Base-by-base conservation (phyloP, 2,797 vertebrate genomes). In the Euphonia xanthogaster region DNA sequence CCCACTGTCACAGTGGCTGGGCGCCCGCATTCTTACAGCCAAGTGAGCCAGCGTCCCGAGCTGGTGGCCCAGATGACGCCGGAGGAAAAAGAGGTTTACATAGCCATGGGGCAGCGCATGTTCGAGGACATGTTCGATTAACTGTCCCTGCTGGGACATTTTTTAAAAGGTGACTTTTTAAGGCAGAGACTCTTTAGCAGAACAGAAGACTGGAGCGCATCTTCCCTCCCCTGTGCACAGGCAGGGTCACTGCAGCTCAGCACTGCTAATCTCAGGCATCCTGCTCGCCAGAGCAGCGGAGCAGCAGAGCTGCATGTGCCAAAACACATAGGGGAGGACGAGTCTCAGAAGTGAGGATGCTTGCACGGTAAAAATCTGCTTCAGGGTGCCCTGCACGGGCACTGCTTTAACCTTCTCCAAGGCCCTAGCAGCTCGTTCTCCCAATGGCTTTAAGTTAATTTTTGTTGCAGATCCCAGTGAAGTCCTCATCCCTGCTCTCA, bases 51-150 rank as follows among this genome's bases (percentile, higher is more conserved):
- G 96, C 98, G 98, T 57, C 99, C 99, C 0, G 99, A 99, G 98
- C 98, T 99, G 77, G 99, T 99, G 96, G 98, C 99, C 47, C 98
- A 99, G 96, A 99, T 99, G 99, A 99, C 98, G 0, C 96, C 98
- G 0, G 99, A 99, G 93, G 99, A 99, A 94, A 99, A 99, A 74
- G 99, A 99, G 85, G 98, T 98, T 4, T 99, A 99, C 96, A 99
- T 99, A 66, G 98, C 99, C 94, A 99, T 99, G 99, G 99, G 99
- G 33, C 99, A 98, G 8, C 99, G 98, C 94, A 98, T 99, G 96
- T 99, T 99, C 94, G 98, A 99, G 95, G 99, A 99, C 96, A 99
- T 99, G 98, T 99, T 98, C 81, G 96, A 98, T 63, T 97, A 97
- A 93, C 37, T 51, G 53, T 39, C 39, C 63, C 77, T 35, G 23